Percentiles rank a stretch among this genome's conserved stretches.
Evolutionary conservation across 1,140 invertebrate genomes (phyloP).

Genomic region (Drosophila kikkawai): DNA sequence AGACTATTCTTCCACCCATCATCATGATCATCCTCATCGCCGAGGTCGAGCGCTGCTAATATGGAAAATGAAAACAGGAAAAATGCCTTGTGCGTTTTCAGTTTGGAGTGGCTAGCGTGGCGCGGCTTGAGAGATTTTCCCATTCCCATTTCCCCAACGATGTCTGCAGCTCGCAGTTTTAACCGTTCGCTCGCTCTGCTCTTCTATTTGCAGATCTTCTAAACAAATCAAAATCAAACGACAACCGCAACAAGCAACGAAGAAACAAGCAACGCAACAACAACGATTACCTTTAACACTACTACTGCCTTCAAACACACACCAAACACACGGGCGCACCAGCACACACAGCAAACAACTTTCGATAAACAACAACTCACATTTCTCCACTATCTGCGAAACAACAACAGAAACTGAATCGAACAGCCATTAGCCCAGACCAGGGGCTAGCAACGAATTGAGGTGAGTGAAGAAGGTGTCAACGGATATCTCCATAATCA

Average conservation of each 20-base stretch:
- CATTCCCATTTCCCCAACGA: conserved; percentile 9
- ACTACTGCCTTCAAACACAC: conserved; percentile 41
- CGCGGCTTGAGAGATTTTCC: conserved; percentile 34
- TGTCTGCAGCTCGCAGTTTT: conserved; percentile 27
- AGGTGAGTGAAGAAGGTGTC: conserved; percentile 46
- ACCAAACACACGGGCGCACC: conserved; percentile 32
- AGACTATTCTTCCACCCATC: conserved; percentile 27
- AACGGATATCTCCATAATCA: conserved; percentile 14
- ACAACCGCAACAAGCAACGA: conserved; percentile 59
- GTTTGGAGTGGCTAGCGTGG: conserved; percentile 45
- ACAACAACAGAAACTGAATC: conserved; percentile 50
- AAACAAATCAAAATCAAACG: conserved; percentile 59
- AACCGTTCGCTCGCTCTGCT: conserved; percentile 38
- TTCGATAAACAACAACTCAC: conserved; percentile 47
- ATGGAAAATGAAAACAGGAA: conserved; percentile 84
- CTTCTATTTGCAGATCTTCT: conserved; percentile 76
- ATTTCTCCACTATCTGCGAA: conserved; percentile 38
- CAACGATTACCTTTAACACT: conserved; percentile 45
- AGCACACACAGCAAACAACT: conserved; percentile 69
- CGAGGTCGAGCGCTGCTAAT: conserved; percentile 75
- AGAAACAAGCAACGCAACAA: conserved; percentile 37
- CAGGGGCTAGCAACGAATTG: conserved; percentile 48
- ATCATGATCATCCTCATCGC: conserved; percentile 10
- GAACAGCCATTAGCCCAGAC: conserved; percentile 26
- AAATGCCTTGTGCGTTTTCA: conserved; percentile 64